Evolutionary conservation across 2,113 vertebrate species (phyloP), one percentile per base, ranked within the genome.

Genomic region (Dasypus novemcinctus): DNA sequence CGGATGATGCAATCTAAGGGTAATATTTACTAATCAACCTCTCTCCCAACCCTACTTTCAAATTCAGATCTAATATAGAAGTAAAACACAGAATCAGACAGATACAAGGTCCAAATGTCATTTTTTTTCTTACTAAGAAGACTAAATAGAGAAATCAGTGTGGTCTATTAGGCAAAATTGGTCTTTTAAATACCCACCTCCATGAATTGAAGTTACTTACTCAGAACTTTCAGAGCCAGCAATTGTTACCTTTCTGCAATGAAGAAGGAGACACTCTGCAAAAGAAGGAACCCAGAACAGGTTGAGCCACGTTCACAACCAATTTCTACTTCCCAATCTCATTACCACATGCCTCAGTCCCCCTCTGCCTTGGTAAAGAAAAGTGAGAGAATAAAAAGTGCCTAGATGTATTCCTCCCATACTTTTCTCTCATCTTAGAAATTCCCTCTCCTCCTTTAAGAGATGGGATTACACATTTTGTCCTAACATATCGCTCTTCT

Each of bases 381-480:
- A n/a, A n/a, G n/a, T n/a, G n/a, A n/a, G n/a, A n/a, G n/a, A n/a
- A n/a, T n/a, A n/a, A n/a, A n/a, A n/a, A n/a, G n/a, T n/a, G n/a
- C n/a, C n/a, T n/a, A n/a, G n/a, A n/a, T n/a, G n/a, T n/a, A n/a
- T n/a, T n/a, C n/a, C n/a, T n/a, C n/a, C n/a, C n/a, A n/a, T n/a
- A n/a, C n/a, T n/a, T n/a, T n/a, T 66, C 27, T 29, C 38, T 1
- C 2, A 68, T 64, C 2, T 7, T 38, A 52, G 18, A 81, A 4
- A 10, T 18, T 27, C 69, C 17, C 15, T 43, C 12, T 1, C 3
- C 3, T 43, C 36, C 43, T 10, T n/a, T 38, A 66, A 25, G 2
- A 15, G 6, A 10, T 5, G 1, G 4, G 5, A 21, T 11, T 7
- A 33, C 10, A 2, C 4, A 33, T 23, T 64, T 14, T 18, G 7